phyloP scores from a whole-genome alignment of 2,797 vertebrate genomes.

The Phylloscopus collybita region DNA sequence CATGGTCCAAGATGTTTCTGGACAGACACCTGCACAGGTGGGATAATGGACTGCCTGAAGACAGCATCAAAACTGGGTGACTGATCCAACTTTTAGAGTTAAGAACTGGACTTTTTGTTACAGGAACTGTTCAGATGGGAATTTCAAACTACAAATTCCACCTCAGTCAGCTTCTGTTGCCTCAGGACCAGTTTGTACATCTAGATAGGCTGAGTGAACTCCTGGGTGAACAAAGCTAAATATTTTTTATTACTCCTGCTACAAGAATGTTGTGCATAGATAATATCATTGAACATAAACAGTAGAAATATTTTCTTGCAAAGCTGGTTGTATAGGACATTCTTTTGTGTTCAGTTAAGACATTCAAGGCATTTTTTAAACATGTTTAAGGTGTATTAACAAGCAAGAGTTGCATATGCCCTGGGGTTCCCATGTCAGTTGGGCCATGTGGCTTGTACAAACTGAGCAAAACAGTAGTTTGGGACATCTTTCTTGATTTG shows the following conservation, averaged over 20 bases:
- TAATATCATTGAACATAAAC: not conserved
- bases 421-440: not conserved
- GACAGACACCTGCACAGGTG: rapidly evolving
- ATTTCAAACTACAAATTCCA: not conserved
- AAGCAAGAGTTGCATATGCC: rapidly evolving
- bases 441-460: not conserved
- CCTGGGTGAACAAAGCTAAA: not conserved
- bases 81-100: not conserved
- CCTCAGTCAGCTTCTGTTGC: not conserved
- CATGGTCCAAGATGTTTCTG: not conserved
- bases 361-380: not conserved
- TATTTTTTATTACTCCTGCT: not conserved
- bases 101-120: not conserved
- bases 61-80: not conserved
- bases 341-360: not conserved
- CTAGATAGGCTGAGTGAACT: not conserved
- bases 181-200: not conserved
- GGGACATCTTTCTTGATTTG: not conserved
- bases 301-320: not conserved
- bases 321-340: not conserved
- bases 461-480: not conserved
- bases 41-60: not conserved
- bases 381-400: not conserved
- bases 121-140: not conserved
- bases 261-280: not conserved